Evolutionary conservation across 2,797 vertebrate genomes (phyloP).

Genomic region (Thripadectes ignobilis): DNA sequence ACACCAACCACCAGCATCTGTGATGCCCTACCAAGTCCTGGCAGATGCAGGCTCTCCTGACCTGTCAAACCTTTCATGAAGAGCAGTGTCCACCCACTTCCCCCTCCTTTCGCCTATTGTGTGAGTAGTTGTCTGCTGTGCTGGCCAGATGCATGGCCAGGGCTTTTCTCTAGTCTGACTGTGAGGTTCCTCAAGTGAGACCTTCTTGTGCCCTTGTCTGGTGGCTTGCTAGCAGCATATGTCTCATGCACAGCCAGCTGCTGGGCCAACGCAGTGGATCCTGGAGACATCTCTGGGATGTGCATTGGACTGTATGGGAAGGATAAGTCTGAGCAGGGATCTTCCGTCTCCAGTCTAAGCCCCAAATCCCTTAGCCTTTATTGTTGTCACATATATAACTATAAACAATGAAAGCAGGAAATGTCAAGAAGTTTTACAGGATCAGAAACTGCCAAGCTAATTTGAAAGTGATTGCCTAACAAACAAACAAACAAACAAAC

Average conservation of each 20-base stretch:
- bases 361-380: background rate
- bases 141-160: fast-evolving
- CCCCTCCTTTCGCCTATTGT: background rate
- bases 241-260: fast-evolving
- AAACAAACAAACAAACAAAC: background rate
- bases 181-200: background rate
- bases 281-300: background rate
- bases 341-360: background rate
- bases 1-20: fast-evolving
- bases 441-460: background rate
- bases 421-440: background rate
- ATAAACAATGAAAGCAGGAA: background rate
- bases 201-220: fast-evolving
- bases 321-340: background rate
- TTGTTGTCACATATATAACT: background rate
- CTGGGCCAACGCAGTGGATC: background rate
- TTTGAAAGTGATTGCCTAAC: background rate
- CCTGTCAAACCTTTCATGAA: background rate
- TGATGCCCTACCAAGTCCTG: background rate
- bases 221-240: background rate
- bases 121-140: background rate
- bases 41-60: background rate
- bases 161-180: background rate
- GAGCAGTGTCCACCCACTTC: background rate
- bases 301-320: background rate